Conservation (phyloP, 2,888 invertebrate genomes). For the Metacarcinus magister region DNA sequence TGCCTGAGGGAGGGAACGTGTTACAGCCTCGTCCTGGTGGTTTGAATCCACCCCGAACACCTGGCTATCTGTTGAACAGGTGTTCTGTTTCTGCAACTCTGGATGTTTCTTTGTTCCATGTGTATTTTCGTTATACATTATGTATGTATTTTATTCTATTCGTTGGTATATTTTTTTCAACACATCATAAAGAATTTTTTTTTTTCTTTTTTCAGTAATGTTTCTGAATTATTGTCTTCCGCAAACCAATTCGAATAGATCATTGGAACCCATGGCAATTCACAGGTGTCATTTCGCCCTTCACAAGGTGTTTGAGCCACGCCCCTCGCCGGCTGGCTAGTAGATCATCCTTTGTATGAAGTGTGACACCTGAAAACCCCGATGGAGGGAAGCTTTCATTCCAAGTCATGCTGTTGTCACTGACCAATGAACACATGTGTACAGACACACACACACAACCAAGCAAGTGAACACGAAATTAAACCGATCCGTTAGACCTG, state of each 20-base stretch:
- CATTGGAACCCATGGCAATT: too few relatives aligned
- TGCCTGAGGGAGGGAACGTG: constrained; percentile 37
- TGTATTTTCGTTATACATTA: neutral
- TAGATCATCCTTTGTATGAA: neutral
- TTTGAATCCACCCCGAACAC: neutral
- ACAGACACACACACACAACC: neutral
- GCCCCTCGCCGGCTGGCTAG: neutral
- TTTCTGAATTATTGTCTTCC: too few relatives aligned
- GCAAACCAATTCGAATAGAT: too few relatives aligned
- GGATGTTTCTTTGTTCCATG: neutral
- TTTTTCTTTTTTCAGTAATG: too few relatives aligned
- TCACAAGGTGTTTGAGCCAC: too few relatives aligned
- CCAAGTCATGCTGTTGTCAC: neutral
- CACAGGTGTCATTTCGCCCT: too few relatives aligned
- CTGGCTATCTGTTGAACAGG: neutral
- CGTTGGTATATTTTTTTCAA: too few relatives aligned
- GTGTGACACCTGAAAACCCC: neutral
- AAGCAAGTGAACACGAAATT: neutral
- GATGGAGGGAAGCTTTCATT: neutral
- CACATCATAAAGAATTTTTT: too few relatives aligned
- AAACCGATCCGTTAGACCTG: neutral
- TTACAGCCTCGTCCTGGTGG: neutral
- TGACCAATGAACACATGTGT: neutral
- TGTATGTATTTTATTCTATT: neutral
- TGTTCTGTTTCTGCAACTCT: neutral